Evolutionary conservation across 2,888 invertebrate species (phyloP), one percentile per base, ranked within the genome.

Genomic region (Perithous albicinctus): DNA sequence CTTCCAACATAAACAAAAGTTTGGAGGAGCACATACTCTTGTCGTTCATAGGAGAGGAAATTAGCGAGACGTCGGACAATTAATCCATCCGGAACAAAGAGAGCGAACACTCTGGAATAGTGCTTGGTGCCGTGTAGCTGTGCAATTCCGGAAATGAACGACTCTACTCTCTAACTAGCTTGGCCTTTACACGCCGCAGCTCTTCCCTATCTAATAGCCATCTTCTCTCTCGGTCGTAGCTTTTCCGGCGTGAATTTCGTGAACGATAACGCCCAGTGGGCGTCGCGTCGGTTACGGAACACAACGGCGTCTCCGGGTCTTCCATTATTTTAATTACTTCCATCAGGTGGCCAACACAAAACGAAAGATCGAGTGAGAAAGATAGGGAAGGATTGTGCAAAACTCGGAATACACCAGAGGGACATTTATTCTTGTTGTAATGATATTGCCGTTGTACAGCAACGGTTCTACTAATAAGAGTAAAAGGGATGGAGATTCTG

Each of bases 311-410:
- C 10, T 6, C n/a, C 10, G 77, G 74, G 38, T 79, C 73, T 78
- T 84, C 88, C 87, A 89, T 89, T 90, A 90, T 90, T 89, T 89
- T 89, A 90, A 90, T 90, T 90, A 87, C 88, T 86, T 86, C 87
- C 88, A 90, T 89, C 88, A 85, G 85, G 82, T n/a, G 6, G 38
- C 20, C 63, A 12, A 15, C 32, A 41, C 38, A n/a, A 41, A 23
- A 23, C 48, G 66, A 10, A 29, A 48, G 3, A 48, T n/a, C 66
- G 12, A 29, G 18, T 46, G 41, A 41, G 23, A n/a, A n/a, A n/a
- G n/a, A n/a, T n/a, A n/a, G n/a, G n/a, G n/a, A 12, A 12, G 85
- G 80, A 87, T 86, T 85, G 86, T 84, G 85, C 78, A 77, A 84
- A 84, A 84, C 83, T 83, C 81, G 69, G 83, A 85, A 85, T 86